Evolutionary conservation across 2,797 vertebrate species (phyloP).

Genomic region (Dallia pectoralis): DNA sequence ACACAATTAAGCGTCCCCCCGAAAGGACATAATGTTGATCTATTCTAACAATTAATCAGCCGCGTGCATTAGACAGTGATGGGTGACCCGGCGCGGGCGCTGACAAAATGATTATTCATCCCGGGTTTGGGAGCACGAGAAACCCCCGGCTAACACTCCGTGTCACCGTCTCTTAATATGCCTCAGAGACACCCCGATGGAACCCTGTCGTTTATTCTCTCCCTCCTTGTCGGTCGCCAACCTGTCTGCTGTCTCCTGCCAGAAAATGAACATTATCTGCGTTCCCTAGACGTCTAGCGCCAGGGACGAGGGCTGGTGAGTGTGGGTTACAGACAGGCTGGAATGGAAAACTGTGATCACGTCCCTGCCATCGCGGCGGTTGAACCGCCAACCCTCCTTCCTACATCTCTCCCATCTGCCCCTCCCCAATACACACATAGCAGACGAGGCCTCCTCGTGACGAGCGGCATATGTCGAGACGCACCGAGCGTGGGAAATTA

Average conservation of each 20-base stretch:
- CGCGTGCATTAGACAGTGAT: conserved; percentile 98
- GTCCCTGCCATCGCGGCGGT: conserved; percentile 58
- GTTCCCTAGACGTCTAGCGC: conserved; percentile 90
- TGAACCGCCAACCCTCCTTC: conserved; percentile 18
- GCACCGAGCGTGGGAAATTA: conserved; percentile 62
- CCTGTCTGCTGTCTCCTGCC: conserved; percentile 96
- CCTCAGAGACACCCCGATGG: conserved; percentile 94
- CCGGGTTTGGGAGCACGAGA: conserved; percentile 83
- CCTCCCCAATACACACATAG: conserved; percentile 34
- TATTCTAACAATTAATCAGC: conserved; percentile 97
- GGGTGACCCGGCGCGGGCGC: conserved; percentile 92
- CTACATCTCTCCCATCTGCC: conserved; percentile 19
- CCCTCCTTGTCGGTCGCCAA: conserved; percentile 94
- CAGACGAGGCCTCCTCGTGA: conserved; percentile 40
- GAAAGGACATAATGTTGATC: conserved; percentile 98
- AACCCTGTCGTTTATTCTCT: conserved; percentile 98
- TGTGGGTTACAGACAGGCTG: conserved; percentile 89
- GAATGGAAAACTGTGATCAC: conserved; percentile 92
- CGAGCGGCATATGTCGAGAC: conserved; percentile 64
- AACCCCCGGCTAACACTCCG: conserved; percentile 79
- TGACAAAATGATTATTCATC: conserved; percentile 99
- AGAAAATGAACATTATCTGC: conserved; percentile 98
- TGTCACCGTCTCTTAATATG: conserved; percentile 82
- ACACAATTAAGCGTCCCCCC: conserved; percentile 96
- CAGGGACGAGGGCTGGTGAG: conserved; percentile 85